Evolutionary conservation across 2,797 vertebrate species (phyloP), one percentile per base, ranked within the genome.

Genomic region (Rallus crepitans): DNA sequence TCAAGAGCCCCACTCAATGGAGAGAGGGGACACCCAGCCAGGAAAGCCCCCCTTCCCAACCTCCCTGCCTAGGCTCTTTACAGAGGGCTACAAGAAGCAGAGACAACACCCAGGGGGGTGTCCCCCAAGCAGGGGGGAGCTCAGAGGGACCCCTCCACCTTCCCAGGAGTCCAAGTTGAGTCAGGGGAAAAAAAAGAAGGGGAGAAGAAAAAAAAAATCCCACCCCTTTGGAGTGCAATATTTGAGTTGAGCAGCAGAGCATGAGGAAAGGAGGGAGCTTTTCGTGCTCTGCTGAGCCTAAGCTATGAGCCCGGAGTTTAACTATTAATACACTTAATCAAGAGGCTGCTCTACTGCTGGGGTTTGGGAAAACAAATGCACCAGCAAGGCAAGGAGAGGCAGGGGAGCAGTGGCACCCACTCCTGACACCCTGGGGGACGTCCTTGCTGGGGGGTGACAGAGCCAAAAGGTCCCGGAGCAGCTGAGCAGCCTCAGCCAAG

Each of bases 301-400:
- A 98, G 98, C 98, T 98, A 98, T 98, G 98, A 98, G 98, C 97
- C 94, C 96, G 97, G 97, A 98, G 97, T 98, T 98, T 98, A 98
- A 98, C 98, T 98, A 98, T 98, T 98, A 98, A 98, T 98, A 98
- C 94, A 97, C 98, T 98, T 97, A 96, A 97, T 97, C 97, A 97
- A 97, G 94, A 92, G 95, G 88, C 84, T 92, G 94, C 50, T 93
- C 94, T 68, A 20, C 3, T 8, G 64, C 81, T 8, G 1, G 39
- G 71, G 42, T 76, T 84, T 84, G 56, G 59, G 60, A 96, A 95
- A 96, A 94, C 93, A 96, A 94, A 77, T 2, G 28, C 4, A 3
- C 30, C 8, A 3, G 28, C 12, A 3, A 52, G 65, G 60, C 11
- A 1, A 84, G 76, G 48, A 48, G 56, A 55, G 70, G 61, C 77